phyloP scores from a whole-genome alignment of 2,113 vertebrate species.

The Neoarius graeffei region DNA sequence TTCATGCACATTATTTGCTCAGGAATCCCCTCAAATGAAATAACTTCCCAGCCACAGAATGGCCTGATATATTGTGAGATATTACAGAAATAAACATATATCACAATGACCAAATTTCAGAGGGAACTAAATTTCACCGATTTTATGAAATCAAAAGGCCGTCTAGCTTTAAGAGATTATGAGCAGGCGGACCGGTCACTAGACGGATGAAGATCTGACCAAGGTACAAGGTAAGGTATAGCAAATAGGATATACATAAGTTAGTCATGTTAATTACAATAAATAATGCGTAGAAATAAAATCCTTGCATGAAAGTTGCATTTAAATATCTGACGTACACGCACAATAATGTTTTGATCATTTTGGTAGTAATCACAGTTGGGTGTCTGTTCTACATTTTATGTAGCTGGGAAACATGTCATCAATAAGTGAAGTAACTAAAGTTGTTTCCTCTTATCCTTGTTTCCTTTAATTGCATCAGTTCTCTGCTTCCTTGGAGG shows the following conservation, averaged over 20 bases:
- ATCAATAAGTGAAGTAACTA: not conserved
- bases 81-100: no score
- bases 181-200: no score
- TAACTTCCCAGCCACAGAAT: no score
- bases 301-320: not conserved
- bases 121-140: no score
- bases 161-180: no score
- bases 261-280: not conserved
- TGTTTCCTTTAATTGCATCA: not conserved
- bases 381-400: not conserved
- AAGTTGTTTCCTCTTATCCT: not conserved
- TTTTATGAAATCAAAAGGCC: no score
- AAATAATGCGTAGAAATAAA: not conserved
- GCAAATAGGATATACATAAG: not conserved
- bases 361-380: not conserved
- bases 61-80: no score
- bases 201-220: no score
- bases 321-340: no score
- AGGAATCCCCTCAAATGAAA: no score
- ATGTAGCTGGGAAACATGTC: not conserved
- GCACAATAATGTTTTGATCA: not conserved
- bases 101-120: no score
- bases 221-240: not conserved
- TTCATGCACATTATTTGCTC: no score
- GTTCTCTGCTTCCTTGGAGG: not conserved